Conservation (phyloP, 2,888 invertebrate species). For the Microplitis manilae region DNA sequence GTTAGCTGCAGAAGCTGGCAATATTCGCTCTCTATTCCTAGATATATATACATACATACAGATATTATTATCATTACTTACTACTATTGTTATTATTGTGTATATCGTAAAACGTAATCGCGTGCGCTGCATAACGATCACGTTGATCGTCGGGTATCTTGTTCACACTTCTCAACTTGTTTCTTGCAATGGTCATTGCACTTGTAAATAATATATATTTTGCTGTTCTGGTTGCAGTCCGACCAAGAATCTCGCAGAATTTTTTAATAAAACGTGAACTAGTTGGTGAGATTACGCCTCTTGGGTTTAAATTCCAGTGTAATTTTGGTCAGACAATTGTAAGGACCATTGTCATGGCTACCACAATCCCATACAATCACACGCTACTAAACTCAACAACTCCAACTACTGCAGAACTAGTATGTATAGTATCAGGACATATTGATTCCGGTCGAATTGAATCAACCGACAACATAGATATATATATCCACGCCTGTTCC, state of each 20-base stretch:
- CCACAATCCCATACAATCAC: neutral
- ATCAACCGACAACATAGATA: neutral
- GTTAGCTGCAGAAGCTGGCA: conserved; percentile 34
- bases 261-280: neutral
- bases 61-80: conserved; percentile 8
- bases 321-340: neutral
- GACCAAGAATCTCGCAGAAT: too few relatives aligned
- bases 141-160: conserved; percentile 19
- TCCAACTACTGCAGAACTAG: neutral
- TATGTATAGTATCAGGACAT: conserved; percentile 8
- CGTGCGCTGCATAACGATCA: conserved; percentile 46
- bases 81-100: neutral
- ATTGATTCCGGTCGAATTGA: conserved; percentile 27
- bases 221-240: too few relatives aligned
- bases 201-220: neutral
- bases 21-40: conserved; percentile 31
- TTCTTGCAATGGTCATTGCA: neutral
- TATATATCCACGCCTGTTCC: conserved; percentile 15
- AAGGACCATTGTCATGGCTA: neutral
- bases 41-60: conserved; percentile 20
- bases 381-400: neutral
- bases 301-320: neutral
- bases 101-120: conserved; percentile 49
- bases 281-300: neutral
- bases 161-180: neutral